Conservation (phyloP, 2,888 invertebrate species). For the Criorhina ranunculi region DNA sequence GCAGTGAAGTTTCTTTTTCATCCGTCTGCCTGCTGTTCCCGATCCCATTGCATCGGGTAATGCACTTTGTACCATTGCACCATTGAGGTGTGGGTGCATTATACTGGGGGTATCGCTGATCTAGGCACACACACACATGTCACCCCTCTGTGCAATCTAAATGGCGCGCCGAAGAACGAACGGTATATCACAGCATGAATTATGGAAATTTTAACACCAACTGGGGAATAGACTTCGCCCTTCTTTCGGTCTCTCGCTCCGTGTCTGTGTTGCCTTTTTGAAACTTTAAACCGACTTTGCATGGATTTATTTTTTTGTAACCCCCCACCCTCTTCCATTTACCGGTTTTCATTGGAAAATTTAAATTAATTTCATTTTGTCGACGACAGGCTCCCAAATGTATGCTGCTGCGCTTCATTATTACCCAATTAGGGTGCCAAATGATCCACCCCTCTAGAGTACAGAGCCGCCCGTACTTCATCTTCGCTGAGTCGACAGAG, state of each 20-base stretch:
- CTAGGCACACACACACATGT: slow-evolving; percentile 11
- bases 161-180: slow-evolving; percentile 3
- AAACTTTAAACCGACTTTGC: slow-evolving; percentile 35
- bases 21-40: not conserved
- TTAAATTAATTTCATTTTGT: slow-evolving; percentile 72
- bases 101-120: slow-evolving; percentile 27
- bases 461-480: slow-evolving; percentile 34
- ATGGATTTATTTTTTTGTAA: slow-evolving; percentile 1
- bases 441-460: slow-evolving; percentile 46
- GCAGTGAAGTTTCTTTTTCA: slow-evolving; percentile 23
- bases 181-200: slow-evolving; percentile 52
- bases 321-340: not conserved
- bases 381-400: slow-evolving; percentile 44
- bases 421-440: slow-evolving; percentile 74
- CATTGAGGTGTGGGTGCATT: slow-evolving; percentile 30
- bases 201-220: slow-evolving; percentile 68
- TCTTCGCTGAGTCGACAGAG: not conserved
- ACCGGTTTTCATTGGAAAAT: slow-evolving; percentile 13
- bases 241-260: too few species aligned
- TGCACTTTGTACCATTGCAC: slow-evolving; percentile 15
- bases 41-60: not conserved
- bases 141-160: slow-evolving; percentile 2
- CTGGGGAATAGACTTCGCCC: slow-evolving; percentile 19
- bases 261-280: not conserved
- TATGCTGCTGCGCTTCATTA: slow-evolving; percentile 61